Percentiles rank a stretch among this genome's conserved stretches.
phyloP scores from a whole-genome alignment of 2,113 vertebrate species.

The Nesogale talazaci region DNA sequence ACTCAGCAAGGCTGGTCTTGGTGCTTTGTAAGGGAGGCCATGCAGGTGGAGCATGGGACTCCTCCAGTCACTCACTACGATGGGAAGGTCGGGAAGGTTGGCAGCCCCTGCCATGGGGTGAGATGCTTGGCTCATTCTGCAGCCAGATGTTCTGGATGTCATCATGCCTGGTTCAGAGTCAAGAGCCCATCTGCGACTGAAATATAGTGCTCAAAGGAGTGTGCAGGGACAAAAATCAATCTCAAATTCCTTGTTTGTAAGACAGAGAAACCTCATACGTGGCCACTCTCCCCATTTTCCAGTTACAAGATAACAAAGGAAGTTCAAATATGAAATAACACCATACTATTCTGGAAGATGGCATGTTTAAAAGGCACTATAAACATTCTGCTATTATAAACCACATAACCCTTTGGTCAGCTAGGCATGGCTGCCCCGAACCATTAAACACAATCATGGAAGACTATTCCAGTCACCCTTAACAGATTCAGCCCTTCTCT shows the following conservation, averaged over 20 bases:
- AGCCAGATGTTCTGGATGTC: not conserved
- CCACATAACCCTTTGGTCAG: not conserved
- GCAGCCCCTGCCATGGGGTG: not conserved
- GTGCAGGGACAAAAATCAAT: not conserved
- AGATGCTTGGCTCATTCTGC: not conserved
- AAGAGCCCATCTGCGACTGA: fast-evolving
- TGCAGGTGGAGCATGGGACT: not conserved
- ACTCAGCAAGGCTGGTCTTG: not conserved
- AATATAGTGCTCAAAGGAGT: not conserved
- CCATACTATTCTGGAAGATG: not conserved
- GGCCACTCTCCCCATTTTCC: not conserved
- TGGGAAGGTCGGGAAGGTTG: not conserved
- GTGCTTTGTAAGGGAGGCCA: not conserved
- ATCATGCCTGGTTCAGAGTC: conserved; percentile 5
- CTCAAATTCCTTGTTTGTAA: not conserved
- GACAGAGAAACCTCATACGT: not conserved
- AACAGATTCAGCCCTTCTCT: not conserved
- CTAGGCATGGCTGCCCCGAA: not conserved
- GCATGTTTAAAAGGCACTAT: conserved; percentile 12
- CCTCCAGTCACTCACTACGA: not conserved
- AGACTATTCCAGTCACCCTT: not conserved
- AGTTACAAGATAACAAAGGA: not conserved
- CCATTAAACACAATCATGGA: not conserved
- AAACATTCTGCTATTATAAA: not conserved
- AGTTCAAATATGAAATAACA: not conserved